Base-by-base conservation (phyloP, 1,140 invertebrate genomes). In the Drosophila baimaii region DNA sequence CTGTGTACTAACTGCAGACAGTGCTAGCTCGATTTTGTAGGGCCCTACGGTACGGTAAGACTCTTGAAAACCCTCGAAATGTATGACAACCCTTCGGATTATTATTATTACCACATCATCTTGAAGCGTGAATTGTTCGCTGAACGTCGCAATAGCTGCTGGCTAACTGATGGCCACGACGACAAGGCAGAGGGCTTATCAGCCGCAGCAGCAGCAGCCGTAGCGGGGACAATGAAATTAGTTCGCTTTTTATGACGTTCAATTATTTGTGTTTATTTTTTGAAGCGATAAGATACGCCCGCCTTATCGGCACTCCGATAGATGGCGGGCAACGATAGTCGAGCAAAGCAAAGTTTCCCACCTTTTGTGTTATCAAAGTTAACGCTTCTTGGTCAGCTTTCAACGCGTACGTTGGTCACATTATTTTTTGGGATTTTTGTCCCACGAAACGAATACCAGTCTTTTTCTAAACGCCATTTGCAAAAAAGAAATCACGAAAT, bases 21-120 rank as follows among this genome's bases (percentile, higher is more conserved):
- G 41, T 25, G 65, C 66, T 29, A 58, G 10, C 10, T 78, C 74
- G 83, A 90, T 88, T 88, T 88, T 84, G 79, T 81, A 82, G 65
- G 29, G 41, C 2, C 21, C 10, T 15, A n/a, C n/a, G n/a, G n/a
- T n/a, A n/a, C n/a, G 3, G 8, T 17, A 25, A 15, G 8, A 23
- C 5, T 17, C 19, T 15, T 4, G 4, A 1, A 21, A 33, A 13
- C 8, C 9, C 9, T 54, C 9, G 12, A 17, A 13, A 3, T 19
- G 15, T 31, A 19, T 1, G 2, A 21, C 15, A 52, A 5, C n/a
- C 6, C 10, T 19, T 6, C n/a, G 0, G 12, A 29, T 41, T 59
- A 23, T 71, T n/a, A n/a, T n/a, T n/a, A n/a, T 84, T 83, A 83
- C 77, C 82, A 61, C 75, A 49, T 54, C 71, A 90, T 77, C 63